Conservation (phyloP, 2,888 invertebrate genomes). For the Nephrocerus scutellatus region DNA sequence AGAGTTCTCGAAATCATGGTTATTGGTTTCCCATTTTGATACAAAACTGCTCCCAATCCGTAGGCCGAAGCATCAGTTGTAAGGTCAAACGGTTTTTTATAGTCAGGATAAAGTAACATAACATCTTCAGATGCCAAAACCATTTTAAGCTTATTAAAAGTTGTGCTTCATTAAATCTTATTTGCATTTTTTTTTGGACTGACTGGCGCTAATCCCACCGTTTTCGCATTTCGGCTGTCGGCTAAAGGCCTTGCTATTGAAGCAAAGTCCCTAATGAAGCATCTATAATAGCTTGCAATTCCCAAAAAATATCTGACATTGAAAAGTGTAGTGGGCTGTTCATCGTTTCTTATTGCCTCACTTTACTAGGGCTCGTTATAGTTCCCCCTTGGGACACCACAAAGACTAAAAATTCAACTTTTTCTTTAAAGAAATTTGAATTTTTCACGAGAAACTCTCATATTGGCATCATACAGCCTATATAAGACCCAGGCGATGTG, state of each 20-base stretch:
- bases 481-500: constrained; percentile 12
- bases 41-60: constrained; percentile 9
- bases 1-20: too few relatives aligned
- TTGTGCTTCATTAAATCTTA: too few relatives aligned
- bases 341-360: too few relatives aligned
- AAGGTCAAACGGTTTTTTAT: constrained; percentile 6
- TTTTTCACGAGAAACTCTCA: constrained; percentile 18
- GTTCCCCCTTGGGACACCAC: too few relatives aligned
- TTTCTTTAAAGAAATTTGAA: constrained; percentile 14
- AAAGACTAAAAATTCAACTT: neutral
- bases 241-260: constrained; percentile 11
- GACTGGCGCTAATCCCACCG: too few relatives aligned
- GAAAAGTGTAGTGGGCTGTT: too few relatives aligned
- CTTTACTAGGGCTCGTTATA: too few relatives aligned
- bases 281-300: too few relatives aligned
- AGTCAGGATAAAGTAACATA: constrained; percentile 10
- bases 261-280: constrained; percentile 7
- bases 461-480: constrained; percentile 14
- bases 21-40: constrained; percentile 8
- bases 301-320: too few relatives aligned
- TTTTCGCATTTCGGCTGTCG: too few relatives aligned
- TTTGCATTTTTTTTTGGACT: too few relatives aligned
- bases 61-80: constrained; percentile 4
- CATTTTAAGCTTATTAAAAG: too few relatives aligned
- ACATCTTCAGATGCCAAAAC: constrained; percentile 11